phyloP scores from a whole-genome alignment of 2,113 vertebrate genomes.

The Charadrius vociferus region DNA sequence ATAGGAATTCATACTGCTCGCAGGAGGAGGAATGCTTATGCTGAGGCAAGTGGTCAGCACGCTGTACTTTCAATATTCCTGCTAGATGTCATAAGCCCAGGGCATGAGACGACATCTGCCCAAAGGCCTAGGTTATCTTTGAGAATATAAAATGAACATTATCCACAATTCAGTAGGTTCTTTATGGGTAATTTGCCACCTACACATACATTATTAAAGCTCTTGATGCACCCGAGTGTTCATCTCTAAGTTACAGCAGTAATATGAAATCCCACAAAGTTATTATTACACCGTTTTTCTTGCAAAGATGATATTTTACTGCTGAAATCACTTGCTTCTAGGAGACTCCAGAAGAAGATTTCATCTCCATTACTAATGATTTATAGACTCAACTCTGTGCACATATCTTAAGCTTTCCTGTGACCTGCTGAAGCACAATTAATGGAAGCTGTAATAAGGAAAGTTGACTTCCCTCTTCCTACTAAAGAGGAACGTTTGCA shows the following conservation, averaged over 20 bases:
- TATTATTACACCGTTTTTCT: constrained; percentile 13
- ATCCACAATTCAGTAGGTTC: neutral
- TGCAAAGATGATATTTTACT: constrained; percentile 17
- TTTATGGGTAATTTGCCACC: constrained; percentile 36
- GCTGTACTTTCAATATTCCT: neutral
- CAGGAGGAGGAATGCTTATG: neutral
- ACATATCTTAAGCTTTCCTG: neutral
- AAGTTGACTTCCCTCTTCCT: neutral
- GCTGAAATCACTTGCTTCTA: neutral
- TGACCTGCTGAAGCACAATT: constrained; percentile 31
- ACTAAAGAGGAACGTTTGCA: neutral
- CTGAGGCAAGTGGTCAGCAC: neutral
- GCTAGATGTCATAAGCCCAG: neutral
- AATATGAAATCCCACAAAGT: neutral
- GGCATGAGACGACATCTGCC: neutral
- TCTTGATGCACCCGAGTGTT: neutral
- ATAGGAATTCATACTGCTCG: neutral
- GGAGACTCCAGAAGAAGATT: neutral
- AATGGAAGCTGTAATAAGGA: constrained; percentile 32
- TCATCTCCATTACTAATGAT: constrained; percentile 10
- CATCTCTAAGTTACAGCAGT: constrained; percentile 14
- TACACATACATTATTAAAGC: constrained; percentile 32
- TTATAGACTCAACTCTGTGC: neutral
- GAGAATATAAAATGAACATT: constrained; percentile 11
- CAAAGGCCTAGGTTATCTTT: neutral